Base-by-base conservation (phyloP, 1,140 invertebrate species). In the Schmidtea mediterranea region DNA sequence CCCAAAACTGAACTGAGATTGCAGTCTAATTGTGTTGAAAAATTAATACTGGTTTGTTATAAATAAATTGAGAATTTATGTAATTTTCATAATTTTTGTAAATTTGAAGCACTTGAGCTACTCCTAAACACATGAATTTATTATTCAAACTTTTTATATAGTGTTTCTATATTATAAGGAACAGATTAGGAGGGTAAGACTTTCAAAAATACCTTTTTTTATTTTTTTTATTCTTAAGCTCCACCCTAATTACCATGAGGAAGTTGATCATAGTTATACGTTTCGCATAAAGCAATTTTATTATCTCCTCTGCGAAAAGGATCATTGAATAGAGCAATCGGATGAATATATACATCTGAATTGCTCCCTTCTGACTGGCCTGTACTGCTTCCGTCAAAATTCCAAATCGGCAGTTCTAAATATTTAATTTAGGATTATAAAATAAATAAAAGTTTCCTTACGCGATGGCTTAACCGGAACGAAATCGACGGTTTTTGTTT, bases 321-420 rank as follows among this genome's bases (percentile, higher is more conserved):
- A 60, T 95, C 89, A 48, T 75, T 77, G 71, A 87, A 94, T 36
- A 90, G 75, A 3, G 72, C 80, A 15, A 83, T 76, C 1, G 87
- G 84, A 43, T 78, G 71, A 1, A 95, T 68, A 60, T 76, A 89
- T 9, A 82, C 75, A 57, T 95, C 89, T 1, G 83, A 83, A 56
- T 75, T 72, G 3, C 62, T 62, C 0, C 73, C 72, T 52, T 69
- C 68, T 0, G 73, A 69, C 53, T 75, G 73, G 48, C 57, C 60
- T 2, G 68, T 71, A 39, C 61, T 64, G 57, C 81, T 87, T 19
- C 87, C 89, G 64, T 94, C 86, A 62, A 80, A 94, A 56, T 86
- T 89, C 87, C 87, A 95, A 1, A 77, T 69, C 0, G 87, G 87
- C 41, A 87, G 67, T 52, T 94, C 84, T 73, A 53, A 10, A 52